Base-by-base conservation (phyloP, 2,888 invertebrate species). In the Cheilosia vulpina region DNA sequence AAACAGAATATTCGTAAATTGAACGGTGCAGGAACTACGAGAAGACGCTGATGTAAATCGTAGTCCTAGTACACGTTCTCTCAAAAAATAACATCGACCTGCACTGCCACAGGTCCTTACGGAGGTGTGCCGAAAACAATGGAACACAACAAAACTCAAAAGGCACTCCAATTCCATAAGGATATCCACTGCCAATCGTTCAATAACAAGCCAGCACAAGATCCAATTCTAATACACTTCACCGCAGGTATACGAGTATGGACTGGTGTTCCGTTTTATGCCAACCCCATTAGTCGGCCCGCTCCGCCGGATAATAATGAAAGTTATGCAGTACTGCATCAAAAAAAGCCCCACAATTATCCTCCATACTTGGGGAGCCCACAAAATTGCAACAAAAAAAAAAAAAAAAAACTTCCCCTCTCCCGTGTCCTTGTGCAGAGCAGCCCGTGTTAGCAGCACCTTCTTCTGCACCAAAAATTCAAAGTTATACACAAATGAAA, bases 401-500 rank as follows among this genome's bases (percentile, higher is more conserved):
- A 5, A 62, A 11, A 53, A 60, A 15, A 11, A 31, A 31, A 68
- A 55, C 47, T 17, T 1, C 45, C 31, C 52, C 4, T 31, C 52
- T n/a, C 11, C 17, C 58, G 71, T 78, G 62, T 53, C 73, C 73
- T 73, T 68, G 45, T 41, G 13, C 19, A 55, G 62, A 63, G 34
- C 41, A 63, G 43, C 41, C 41, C 58, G 7, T 53, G 63, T 60
- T 60, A 65, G 52, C 79, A 13, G 6, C 17, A 4, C 3, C 9
- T 17, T 17, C 31, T 38, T 34, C 11, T 19, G 72, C 52, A 43
- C 38, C 58, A n/a, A 57, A 81, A 76, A 38, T 57, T 57, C 43
- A 41, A 76, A 73, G 38, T 80, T 80, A 24, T 45, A 68, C 81
- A 85, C 85, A 85, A 85, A 85, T 81, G 72, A 81, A 85, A 85